Evolutionary conservation across 2,888 invertebrate genomes (phyloP), one percentile per base, ranked within the genome.

Genomic region (Timandra comae): DNA sequence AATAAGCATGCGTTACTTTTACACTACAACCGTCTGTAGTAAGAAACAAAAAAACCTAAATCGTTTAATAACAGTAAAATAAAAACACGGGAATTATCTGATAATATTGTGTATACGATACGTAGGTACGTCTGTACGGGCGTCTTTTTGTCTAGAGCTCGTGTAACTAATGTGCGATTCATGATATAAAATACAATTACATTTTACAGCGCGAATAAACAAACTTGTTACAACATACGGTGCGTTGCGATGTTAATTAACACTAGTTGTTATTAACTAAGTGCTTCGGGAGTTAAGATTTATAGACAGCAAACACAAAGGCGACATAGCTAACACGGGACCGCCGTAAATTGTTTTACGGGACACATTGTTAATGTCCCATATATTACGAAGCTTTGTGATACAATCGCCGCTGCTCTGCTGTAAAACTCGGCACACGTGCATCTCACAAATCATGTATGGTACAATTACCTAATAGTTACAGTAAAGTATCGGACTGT

Each of bases 331-430:
- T 55, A 63, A 56, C 57, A 53, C 49, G 46, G 55, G 48, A 44
- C 41, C 50, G 49, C 62, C 61, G 68, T 77, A 71, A 77, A 79
- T 76, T 75, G 67, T 69, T 74, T 69, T 64, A 72, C 59, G 59
- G 62, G 75, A 67, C 72, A 66, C 53, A 51, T 34, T 36, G 43
- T 46, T 59, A 52, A 59, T 65, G 59, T 49, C 52, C 57, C 56
- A 51, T 57, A 41, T 58, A 54, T 56, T 53, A 55, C 4, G 16
- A 46, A 47, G 53, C 52, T 61, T 61, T 59, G 54, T 44, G 70
- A 73, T 73, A 68, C 41, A 41, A 70, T 67, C 63, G 50, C 67
- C 68, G 69, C 52, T 52, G 2, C 8, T 30, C 24, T 12, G 23
- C 6, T 16, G 3, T 16, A 16, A 28, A 22, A 4, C 8, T 7